A percentile compares a stretch with the other conserved stretches of the same genome.
phyloP scores from a whole-genome alignment of 2,113 vertebrate species.

The Menidia beryllina region DNA sequence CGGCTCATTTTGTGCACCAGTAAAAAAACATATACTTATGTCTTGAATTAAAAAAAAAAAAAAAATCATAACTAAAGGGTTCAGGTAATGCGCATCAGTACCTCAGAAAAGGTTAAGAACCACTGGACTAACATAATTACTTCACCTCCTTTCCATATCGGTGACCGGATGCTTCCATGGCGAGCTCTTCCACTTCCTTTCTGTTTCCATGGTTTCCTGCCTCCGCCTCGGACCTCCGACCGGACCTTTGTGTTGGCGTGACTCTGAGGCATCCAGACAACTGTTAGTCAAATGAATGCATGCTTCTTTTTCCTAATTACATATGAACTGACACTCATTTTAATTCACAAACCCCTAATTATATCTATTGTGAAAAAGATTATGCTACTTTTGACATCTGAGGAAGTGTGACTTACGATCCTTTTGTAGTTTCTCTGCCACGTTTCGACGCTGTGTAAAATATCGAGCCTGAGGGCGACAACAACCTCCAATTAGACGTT shows the following conservation, averaged over 20 bases:
- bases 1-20: too few species aligned
- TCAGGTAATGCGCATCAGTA: too few species aligned
- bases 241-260: slow-evolving; percentile 87
- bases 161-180: slow-evolving; percentile 90
- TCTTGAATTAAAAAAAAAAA: too few species aligned
- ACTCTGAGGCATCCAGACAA: slow-evolving; percentile 78
- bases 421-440: slow-evolving; percentile 92
- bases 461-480: slow-evolving; percentile 82
- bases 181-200: slow-evolving; percentile 88
- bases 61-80: too few species aligned
- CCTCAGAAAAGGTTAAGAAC: too few species aligned
- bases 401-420: slow-evolving; percentile 82
- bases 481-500: background rate
- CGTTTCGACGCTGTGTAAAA: slow-evolving; percentile 84
- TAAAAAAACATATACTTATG: too few species aligned
- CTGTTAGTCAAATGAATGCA: background rate
- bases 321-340: background rate
- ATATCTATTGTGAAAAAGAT: too few species aligned
- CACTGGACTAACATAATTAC: too few species aligned
- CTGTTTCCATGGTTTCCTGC: slow-evolving; percentile 89
- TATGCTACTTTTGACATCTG: too few species aligned
- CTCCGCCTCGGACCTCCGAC: slow-evolving; percentile 89
- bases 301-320: background rate
- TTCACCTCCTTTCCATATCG: slow-evolving; percentile 90
- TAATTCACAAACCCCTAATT: background rate